phyloP scores from a whole-genome alignment of 2,888 invertebrate genomes.

The Strigamia transsilvanica region DNA sequence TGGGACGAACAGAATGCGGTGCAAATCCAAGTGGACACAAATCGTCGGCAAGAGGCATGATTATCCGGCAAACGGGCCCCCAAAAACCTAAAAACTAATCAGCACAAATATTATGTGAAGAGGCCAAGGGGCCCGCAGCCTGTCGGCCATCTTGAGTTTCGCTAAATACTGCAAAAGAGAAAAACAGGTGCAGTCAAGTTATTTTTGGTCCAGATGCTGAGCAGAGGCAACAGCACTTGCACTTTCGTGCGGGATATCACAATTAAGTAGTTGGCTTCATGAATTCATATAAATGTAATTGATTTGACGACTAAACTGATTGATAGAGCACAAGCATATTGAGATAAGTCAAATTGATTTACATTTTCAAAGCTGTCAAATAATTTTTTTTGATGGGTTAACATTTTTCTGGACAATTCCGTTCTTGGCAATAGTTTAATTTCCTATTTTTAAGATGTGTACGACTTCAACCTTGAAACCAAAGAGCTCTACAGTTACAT shows the following conservation, averaged over 20 bases:
- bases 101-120: not conserved
- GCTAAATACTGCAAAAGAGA: constrained; percentile 5
- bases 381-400: not conserved
- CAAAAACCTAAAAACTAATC: not conserved
- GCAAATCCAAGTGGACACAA: constrained; percentile 93
- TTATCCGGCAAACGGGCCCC: not conserved
- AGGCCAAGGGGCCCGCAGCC: constrained; percentile 38
- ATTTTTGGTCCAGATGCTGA: constrained; percentile 5
- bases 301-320: not conserved
- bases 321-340: not conserved
- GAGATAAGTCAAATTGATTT: not conserved
- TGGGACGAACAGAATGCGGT: constrained; percentile 93
- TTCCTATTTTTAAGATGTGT: constrained; percentile 25
- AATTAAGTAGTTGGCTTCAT: not conserved
- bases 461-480: constrained; percentile 24
- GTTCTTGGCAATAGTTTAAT: constrained; percentile 28
- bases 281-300: not conserved
- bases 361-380: constrained; percentile 6
- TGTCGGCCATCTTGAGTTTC: constrained; percentile 12
- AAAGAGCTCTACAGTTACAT: constrained; percentile 7
- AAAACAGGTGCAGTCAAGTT: constrained; percentile 29
- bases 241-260: not conserved
- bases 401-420: not conserved
- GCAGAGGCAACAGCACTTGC: constrained; percentile 5
- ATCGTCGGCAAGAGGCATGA: constrained; percentile 66